Percentiles rank a stretch among this genome's conserved stretches.
phyloP scores from a whole-genome alignment of 2,113 vertebrate species.

The Triplophysa siluroides region DNA sequence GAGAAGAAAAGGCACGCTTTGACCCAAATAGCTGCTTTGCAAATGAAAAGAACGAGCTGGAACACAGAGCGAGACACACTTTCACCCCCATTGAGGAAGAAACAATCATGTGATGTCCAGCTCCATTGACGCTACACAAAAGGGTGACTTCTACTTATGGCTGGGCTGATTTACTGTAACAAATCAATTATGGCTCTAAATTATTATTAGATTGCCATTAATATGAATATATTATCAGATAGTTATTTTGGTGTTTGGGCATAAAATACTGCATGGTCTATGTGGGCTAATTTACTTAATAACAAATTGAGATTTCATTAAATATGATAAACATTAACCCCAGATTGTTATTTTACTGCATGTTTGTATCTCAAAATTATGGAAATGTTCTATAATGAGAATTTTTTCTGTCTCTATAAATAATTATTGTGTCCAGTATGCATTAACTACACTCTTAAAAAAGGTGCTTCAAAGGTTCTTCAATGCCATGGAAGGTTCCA shows the following conservation, averaged over 20 bases:
- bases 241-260: background rate
- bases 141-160: background rate
- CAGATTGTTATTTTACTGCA: too few relatives aligned
- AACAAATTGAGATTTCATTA: background rate
- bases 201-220: background rate
- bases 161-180: slow-evolving; percentile 1
- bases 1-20: slow-evolving; percentile 73
- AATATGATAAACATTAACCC: background rate
- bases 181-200: background rate
- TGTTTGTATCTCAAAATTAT: too few relatives aligned
- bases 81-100: slow-evolving; percentile 66
- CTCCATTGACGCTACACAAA: slow-evolving; percentile 48
- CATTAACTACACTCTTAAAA: too few relatives aligned
- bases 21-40: slow-evolving; percentile 74
- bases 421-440: too few relatives aligned
- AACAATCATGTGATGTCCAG: slow-evolving; percentile 13
- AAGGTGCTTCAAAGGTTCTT: too few relatives aligned
- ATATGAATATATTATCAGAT: too few relatives aligned
- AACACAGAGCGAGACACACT: slow-evolving; percentile 66
- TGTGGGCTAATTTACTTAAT: background rate
- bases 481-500: too few relatives aligned
- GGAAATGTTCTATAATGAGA: too few relatives aligned
- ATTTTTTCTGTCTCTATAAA: too few relatives aligned
- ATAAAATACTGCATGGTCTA: background rate
- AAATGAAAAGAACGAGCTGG: slow-evolving; percentile 74